A percentile compares a stretch with the other conserved stretches of the same genome.
phyloP scores from a whole-genome alignment of 2,888 invertebrate genomes.

The Campopleginae sp. region DNA sequence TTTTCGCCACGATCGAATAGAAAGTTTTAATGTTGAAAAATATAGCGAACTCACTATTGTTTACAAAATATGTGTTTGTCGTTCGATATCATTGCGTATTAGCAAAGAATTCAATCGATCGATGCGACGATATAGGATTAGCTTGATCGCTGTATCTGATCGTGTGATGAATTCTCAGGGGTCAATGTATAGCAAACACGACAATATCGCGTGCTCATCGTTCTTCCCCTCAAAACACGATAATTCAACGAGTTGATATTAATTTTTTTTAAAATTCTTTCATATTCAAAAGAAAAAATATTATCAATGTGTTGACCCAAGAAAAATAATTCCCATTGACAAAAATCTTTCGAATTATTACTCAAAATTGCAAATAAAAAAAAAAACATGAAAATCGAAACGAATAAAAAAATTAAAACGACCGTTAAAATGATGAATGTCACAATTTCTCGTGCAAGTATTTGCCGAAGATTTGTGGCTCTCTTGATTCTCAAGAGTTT shows the following conservation, averaged over 20 bases:
- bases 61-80: constrained; percentile 48
- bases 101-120: constrained; percentile 60
- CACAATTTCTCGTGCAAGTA: neutral
- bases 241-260: constrained; percentile 30
- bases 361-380: neutral
- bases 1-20: constrained; percentile 20
- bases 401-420: neutral
- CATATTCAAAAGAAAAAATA: neutral
- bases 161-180: constrained; percentile 36
- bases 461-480: neutral
- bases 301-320: neutral
- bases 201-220: constrained; percentile 38
- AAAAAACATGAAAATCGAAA: neutral
- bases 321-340: neutral
- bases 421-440: neutral
- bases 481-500: neutral
- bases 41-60: constrained; percentile 43
- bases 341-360: neutral
- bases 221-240: constrained; percentile 24
- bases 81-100: constrained; percentile 38
- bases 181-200: constrained; percentile 41
- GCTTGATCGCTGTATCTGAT: constrained; percentile 50
- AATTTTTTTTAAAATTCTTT: neutral
- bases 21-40: constrained; percentile 23
- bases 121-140: constrained; percentile 55